Percentiles rank a stretch among this genome's conserved stretches.
phyloP scores from a whole-genome alignment of 2,113 vertebrate genomes.

The Argyrosomus japonicus region DNA sequence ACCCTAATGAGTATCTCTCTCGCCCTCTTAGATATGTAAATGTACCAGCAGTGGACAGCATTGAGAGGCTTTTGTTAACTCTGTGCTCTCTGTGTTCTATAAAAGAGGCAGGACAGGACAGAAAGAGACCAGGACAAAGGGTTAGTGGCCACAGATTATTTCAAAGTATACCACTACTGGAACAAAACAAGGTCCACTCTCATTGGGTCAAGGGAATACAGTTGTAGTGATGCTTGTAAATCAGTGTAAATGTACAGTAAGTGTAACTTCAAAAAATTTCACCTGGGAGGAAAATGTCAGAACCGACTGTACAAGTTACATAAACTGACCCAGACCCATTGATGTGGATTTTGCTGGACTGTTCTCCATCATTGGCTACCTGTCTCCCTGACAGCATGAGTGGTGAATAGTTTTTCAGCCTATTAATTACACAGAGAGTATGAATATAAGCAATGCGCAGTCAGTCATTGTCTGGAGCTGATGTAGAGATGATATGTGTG shows the following conservation, averaged over 20 bases:
- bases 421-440: constrained; percentile 46
- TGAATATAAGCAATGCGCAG: constrained; percentile 33
- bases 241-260: neutral
- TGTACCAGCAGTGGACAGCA: constrained; percentile 65
- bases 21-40: constrained; percentile 79
- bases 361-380: constrained; percentile 17
- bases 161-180: constrained; percentile 27
- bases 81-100: constrained; percentile 32
- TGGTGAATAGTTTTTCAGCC: constrained; percentile 21
- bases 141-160: constrained; percentile 32
- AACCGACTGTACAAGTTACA: neutral
- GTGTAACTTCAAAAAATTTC: constrained; percentile 17
- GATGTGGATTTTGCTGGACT: constrained; percentile 1
- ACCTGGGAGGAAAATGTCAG: constrained; percentile 11
- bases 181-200: neutral
- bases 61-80: constrained; percentile 67
- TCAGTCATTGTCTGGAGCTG: no score
- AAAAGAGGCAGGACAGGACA: constrained; percentile 39
- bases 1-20: constrained; percentile 76
- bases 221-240: constrained; percentile 3
- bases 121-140: constrained; percentile 41
- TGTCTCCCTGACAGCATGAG: constrained; percentile 4
- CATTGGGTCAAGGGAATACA: neutral
- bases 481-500: no score
- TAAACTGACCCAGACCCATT: neutral